A percentile compares a stretch with the other conserved stretches of the same genome.
phyloP scores from a whole-genome alignment of 1,140 invertebrate genomes.

The Pentalonia nigronervosa region DNA sequence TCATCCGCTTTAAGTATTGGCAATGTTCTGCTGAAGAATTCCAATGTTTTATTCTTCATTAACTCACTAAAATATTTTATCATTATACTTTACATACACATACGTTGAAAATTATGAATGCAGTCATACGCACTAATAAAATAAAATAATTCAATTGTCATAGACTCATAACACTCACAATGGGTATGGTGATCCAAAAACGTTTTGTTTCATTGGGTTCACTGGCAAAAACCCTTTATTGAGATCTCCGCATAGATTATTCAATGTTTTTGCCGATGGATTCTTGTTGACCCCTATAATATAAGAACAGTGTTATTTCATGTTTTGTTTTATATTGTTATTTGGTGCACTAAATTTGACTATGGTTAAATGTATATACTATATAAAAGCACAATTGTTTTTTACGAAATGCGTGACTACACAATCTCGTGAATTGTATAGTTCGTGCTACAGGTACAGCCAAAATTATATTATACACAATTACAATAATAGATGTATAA shows the following conservation, averaged over 20 bases:
- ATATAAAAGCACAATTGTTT: background rate
- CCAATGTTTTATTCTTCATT: conserved; percentile 86
- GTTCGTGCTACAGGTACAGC: background rate
- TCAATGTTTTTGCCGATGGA: conserved; percentile 61
- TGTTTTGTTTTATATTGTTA: background rate
- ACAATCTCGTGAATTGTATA: conserved; percentile 15
- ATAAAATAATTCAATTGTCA: conserved; percentile 1
- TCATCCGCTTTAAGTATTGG: conserved; percentile 87
- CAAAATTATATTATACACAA: background rate
- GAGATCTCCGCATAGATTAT: conserved; percentile 89
- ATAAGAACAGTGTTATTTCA: background rate
- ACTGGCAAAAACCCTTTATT: conserved; percentile 86
- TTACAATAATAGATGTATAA: conserved; percentile 13
- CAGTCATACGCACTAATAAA: background rate
- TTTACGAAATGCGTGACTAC: conserved; percentile 16
- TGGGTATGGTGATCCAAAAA: conserved; percentile 83
- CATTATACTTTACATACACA: background rate
- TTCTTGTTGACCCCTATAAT: conserved; percentile 46
- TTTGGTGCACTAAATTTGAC: background rate
- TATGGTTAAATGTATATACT: background rate
- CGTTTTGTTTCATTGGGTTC: conserved; percentile 86
- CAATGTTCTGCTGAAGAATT: conserved; percentile 84
- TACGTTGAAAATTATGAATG: background rate
- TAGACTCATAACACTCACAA: conserved; percentile 75
- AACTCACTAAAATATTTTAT: conserved; percentile 72